Evolutionary conservation across 2,113 vertebrate genomes (phyloP), one percentile per base, ranked within the genome.

Genomic region (Otus sunia): DNA sequence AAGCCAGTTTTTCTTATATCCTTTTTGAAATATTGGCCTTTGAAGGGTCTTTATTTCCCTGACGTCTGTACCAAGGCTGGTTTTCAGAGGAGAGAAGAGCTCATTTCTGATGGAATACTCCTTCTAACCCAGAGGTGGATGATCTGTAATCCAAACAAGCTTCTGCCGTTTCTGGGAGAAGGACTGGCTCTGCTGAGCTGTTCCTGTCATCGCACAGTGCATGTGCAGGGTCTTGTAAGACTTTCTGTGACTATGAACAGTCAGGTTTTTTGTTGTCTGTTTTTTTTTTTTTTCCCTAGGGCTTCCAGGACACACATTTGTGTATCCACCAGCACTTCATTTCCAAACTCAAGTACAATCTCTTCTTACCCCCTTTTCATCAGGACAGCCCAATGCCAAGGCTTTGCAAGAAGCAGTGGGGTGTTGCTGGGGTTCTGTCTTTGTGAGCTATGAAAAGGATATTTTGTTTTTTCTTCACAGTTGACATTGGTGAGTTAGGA

Each of bases 1-100:
- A 94, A 97, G 96, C 71, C 91, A 76, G 76, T 96, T 97, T 97
- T 95, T 93, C 93, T 94, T 95, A 39, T 0, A 37, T 92, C 83
- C 63, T 43, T 95, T 92, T 87, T 96, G 94, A 96, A 97, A 91
- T 83, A 73, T 13, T 85, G 68, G 19, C 86, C 88, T 88, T 94
- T 84, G 87, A 92, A 95, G 80, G 73, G 84, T 85, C 77, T 90
- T 96, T 94, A 90, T 97, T 96, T 94, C 69, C 86, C 91, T 66
- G 80, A 73, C 7, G 25, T 76, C 67, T 75, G 32, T 67, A 68
- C 83, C 74, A 76, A 73, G 72, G 86, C 63, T 92, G 66, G 47
- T 86, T 82, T 93, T 77, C 79, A 78, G 75, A 83, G 79, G 58
- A 72, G 60, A 67, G 79, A 60, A 49, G 39, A 72, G 55, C 66